These are phyloP conservation scores for Brachycybe producta DNA, from an alignment of 2,888 invertebrate genomes.

Conservation along the genomic window DNA sequence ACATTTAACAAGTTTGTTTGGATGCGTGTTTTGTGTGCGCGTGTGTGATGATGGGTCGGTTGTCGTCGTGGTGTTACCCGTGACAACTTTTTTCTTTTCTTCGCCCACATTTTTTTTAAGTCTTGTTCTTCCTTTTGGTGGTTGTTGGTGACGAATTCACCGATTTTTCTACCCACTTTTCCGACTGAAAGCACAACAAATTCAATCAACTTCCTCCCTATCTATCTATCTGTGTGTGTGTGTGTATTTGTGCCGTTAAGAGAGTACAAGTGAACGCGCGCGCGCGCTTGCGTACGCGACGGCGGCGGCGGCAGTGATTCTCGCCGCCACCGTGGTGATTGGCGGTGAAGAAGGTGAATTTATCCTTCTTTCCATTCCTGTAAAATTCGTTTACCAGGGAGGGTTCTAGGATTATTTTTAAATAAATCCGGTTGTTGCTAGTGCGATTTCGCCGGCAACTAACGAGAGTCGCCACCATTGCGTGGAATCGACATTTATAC, in stretches of 20 bases:
- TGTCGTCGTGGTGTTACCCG: too few relatives aligned
- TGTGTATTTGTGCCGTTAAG: too few relatives aligned
- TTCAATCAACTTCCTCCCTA: too few relatives aligned
- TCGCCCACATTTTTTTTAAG: neutral
- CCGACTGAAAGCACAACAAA: too few relatives aligned
- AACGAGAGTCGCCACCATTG: slow-evolving; percentile 10
- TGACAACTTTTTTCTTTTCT: slow-evolving; percentile 1
- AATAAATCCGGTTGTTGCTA: neutral
- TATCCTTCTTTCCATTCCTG: too few relatives aligned
- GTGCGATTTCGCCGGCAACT: neutral
- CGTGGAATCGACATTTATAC: slow-evolving; percentile 16
- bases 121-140: neutral
- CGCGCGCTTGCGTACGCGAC: neutral
- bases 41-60: too few relatives aligned
- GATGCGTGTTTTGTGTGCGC: too few relatives aligned
- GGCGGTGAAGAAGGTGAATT: too few relatives aligned
- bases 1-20: too few relatives aligned
- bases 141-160: neutral
- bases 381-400: too few relatives aligned
- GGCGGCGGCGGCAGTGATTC: neutral
- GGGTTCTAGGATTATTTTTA: neutral
- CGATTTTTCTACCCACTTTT: neutral
- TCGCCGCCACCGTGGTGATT: neutral
- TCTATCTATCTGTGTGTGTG: too few relatives aligned
- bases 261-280: too few relatives aligned